Percentiles rank a stretch among this genome's conserved stretches.
Evolutionary conservation across 1,140 invertebrate species (phyloP).

Genomic region (Stenopsyche tienmushanensis): DNA sequence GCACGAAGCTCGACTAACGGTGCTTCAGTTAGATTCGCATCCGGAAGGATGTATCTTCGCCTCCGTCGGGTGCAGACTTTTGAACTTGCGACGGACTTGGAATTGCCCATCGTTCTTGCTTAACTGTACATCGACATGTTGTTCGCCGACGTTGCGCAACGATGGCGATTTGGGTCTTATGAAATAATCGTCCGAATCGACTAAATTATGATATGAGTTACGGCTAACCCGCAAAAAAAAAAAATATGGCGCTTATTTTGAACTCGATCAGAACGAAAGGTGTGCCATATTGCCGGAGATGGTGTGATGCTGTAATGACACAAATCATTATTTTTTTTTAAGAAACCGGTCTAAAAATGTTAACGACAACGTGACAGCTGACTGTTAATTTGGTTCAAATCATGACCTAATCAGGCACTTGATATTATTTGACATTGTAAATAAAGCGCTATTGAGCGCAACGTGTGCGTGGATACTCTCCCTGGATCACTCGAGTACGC

Average conservation of each 20-base stretch:
- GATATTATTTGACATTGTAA: too few species aligned
- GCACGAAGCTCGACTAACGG: constrained; percentile 1
- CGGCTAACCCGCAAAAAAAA: background rate
- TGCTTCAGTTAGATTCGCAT: constrained; percentile 12
- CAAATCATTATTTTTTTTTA: background rate
- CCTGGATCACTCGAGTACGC: too few species aligned
- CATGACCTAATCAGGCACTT: too few species aligned
- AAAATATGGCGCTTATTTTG: background rate
- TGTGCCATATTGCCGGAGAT: background rate
- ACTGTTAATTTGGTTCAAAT: too few species aligned
- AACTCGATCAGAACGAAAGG: background rate
- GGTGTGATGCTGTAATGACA: background rate
- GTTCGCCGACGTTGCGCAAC: background rate
- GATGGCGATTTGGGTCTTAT: background rate
- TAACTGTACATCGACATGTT: background rate
- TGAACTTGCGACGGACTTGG: background rate
- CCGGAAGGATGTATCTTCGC: background rate
- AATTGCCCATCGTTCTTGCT: background rate
- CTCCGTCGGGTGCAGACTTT: background rate
- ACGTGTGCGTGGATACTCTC: too few species aligned
- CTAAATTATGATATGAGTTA: background rate
- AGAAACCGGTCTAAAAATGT: background rate
- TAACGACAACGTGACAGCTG: background rate
- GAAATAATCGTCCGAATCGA: background rate
- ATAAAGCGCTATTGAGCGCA: background rate